phyloP scores from a whole-genome alignment of 2,888 invertebrate species.

The Linhomoeus sp. region DNA sequence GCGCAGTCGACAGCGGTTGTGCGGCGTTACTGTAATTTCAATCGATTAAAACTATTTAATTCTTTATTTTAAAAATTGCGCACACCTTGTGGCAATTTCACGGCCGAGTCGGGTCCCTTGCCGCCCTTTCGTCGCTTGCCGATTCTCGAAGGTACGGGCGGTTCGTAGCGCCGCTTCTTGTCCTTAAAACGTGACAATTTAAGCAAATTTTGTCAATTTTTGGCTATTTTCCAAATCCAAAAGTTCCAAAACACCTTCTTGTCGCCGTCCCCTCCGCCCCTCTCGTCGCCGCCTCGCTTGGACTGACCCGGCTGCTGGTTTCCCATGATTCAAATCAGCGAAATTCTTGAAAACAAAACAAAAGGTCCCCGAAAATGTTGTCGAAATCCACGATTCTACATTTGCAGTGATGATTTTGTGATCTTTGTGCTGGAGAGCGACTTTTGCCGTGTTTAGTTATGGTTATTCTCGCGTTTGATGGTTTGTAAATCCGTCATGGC shows the following conservation, averaged over 20 bases:
- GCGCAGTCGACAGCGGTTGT: constrained; percentile 84
- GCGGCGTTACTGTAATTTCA: constrained; percentile 57
- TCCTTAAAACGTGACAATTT: constrained; percentile 39
- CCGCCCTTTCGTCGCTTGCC: constrained; percentile 52
- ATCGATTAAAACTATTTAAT: neutral
- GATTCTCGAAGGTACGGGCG: constrained; percentile 90
- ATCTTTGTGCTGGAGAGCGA: too few relatives aligned
- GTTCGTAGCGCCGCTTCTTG: constrained; percentile 97
- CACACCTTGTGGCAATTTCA: constrained; percentile 65
- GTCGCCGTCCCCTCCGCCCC: neutral
- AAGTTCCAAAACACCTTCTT: neutral
- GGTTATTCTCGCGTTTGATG: too few relatives aligned
- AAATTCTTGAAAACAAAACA: too few relatives aligned
- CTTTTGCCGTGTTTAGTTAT: too few relatives aligned
- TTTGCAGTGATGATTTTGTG: too few relatives aligned
- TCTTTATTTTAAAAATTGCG: neutral
- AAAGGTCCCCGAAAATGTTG: too few relatives aligned
- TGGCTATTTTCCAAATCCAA: neutral
- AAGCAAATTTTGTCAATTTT: constrained; percentile 1
- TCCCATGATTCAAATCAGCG: neutral
- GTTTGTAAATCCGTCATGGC: too few relatives aligned
- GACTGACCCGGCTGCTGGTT: neutral
- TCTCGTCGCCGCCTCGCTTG: neutral
- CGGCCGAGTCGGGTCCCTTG: constrained; percentile 93
- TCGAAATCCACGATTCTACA: too few relatives aligned